Evolutionary conservation across 2,113 vertebrate species (phyloP).

Genomic region (Illadopsis cleaveri): DNA sequence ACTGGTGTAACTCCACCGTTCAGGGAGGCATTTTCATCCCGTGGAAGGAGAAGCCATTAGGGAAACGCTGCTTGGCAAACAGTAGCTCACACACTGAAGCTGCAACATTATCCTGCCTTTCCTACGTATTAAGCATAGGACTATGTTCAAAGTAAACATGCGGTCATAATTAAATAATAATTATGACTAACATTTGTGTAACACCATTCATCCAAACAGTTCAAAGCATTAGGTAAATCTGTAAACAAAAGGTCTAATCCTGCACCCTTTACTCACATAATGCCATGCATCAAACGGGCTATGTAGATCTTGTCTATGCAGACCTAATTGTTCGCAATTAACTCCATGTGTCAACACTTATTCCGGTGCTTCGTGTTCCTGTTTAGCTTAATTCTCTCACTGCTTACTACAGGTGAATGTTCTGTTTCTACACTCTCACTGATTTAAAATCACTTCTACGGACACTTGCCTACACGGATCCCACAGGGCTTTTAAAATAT

Average conservation of each 20-base stretch:
- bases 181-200: constrained; percentile 38
- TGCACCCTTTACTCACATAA: constrained; percentile 45
- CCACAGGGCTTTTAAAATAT: not conserved
- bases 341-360: constrained; percentile 32
- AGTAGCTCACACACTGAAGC: not conserved
- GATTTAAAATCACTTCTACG: not conserved
- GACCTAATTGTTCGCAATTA: constrained; percentile 60
- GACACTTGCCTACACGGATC: not conserved
- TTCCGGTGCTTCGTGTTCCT: not conserved
- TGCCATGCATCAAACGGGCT: constrained; percentile 11
- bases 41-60: constrained; percentile 14
- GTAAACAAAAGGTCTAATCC: constrained; percentile 63
- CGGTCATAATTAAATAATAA: constrained; percentile 38
- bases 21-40: not conserved
- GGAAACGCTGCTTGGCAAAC: constrained; percentile 27
- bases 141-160: constrained; percentile 57
- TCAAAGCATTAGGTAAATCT: constrained; percentile 34
- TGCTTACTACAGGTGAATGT: not conserved
- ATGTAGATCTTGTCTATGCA: constrained; percentile 53
- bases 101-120: constrained; percentile 1
- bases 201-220: constrained; percentile 30
- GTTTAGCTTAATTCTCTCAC: not conserved
- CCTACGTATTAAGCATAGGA: constrained; percentile 10
- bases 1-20: not conserved
- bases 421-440: not conserved